A percentile compares a stretch with the other conserved stretches of the same genome.
phyloP scores from a whole-genome alignment of 2,888 invertebrate species.

The Melieria crassipennis region DNA sequence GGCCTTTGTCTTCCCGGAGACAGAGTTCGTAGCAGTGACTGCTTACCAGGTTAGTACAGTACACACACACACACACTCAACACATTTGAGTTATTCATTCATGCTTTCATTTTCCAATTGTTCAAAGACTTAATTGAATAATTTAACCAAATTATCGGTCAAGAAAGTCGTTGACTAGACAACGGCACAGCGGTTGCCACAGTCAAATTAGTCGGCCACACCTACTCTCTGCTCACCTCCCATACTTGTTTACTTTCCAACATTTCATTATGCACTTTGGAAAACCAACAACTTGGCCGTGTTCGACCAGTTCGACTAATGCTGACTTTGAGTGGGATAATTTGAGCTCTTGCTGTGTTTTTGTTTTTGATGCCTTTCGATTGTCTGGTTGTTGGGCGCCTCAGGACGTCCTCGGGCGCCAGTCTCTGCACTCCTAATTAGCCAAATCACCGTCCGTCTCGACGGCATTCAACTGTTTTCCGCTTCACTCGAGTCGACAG shows the following conservation, averaged over 20 bases:
- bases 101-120: no score
- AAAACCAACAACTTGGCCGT: slow-evolving; percentile 25
- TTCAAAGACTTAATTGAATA: no score
- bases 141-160: no score
- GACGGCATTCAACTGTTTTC: no score
- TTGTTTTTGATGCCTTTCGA: slow-evolving; percentile 47
- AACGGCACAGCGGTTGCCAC: slow-evolving; percentile 36
- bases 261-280: not conserved
- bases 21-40: slow-evolving; percentile 95
- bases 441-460: slow-evolving; percentile 41
- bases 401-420: slow-evolving; percentile 28
- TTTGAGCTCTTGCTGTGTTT: slow-evolving; percentile 61
- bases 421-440: slow-evolving; percentile 48
- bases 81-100: no score
- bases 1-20: slow-evolving; percentile 78
- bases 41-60: slow-evolving; percentile 84
- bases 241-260: slow-evolving; percentile 18
- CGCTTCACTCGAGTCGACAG: no score
- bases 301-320: slow-evolving; percentile 35
- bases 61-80: not conserved
- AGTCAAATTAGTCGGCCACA: slow-evolving; percentile 43
- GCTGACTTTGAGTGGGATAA: slow-evolving; percentile 48
- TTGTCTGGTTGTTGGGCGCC: not conserved
- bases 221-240: slow-evolving; percentile 45
- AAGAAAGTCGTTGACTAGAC: slow-evolving; percentile 12